A percentile compares a stretch with the other conserved stretches of the same genome.
These are phyloP conservation scores for Temnothorax nylanderi DNA, from an alignment of 1,140 invertebrate genomes.

Conservation along the genomic window DNA sequence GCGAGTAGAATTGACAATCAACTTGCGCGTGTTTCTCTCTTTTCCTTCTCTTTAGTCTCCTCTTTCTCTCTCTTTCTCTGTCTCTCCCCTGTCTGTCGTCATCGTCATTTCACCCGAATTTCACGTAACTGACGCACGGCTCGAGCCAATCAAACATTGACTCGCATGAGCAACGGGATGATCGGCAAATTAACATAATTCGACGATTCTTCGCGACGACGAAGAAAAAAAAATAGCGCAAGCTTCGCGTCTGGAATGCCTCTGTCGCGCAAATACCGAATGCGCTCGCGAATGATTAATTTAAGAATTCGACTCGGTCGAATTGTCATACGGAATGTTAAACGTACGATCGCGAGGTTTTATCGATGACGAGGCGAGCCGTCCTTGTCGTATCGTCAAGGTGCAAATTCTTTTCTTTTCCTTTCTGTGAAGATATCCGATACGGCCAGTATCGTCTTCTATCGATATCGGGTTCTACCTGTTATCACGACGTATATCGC, in stretches of 20 bases:
- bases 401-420: neutral
- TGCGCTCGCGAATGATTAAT: neutral
- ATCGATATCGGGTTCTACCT: neutral
- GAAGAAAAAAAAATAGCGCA: neutral
- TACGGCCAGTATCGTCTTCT: neutral
- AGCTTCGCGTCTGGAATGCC: neutral
- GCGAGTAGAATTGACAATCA: constrained; percentile 38
- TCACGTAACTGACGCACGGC: constrained; percentile 42
- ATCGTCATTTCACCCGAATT: constrained; percentile 1
- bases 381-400: neutral
- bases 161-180: neutral
- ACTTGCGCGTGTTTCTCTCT: neutral
- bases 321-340: constrained; percentile 16
- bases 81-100: neutral
- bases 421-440: neutral
- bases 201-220: neutral
- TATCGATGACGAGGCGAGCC: constrained; percentile 11
- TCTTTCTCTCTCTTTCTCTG: neutral
- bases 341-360: neutral
- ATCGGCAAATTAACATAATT: constrained; percentile 6
- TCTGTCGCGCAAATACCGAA: neutral
- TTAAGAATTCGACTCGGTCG: neutral
- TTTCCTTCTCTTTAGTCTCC: too few relatives aligned
- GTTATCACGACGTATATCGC: neutral
- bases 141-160: constrained; percentile 8